These are phyloP conservation scores for Mimumesa dahlbomi DNA, from an alignment of 2,888 invertebrate species.

Conservation along the genomic window DNA sequence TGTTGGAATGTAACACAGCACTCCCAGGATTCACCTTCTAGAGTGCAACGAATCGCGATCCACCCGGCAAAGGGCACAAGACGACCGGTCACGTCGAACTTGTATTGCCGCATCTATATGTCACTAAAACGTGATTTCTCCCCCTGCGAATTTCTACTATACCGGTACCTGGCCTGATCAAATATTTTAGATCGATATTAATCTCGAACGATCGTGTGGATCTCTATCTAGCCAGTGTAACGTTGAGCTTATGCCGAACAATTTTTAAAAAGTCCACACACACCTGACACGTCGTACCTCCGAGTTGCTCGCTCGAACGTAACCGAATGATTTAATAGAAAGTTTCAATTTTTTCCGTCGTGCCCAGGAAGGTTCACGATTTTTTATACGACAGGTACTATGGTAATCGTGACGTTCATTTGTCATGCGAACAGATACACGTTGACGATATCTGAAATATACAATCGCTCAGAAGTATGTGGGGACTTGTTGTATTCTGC, in stretches of 20 bases:
- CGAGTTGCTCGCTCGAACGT: neutral
- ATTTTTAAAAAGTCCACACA: no score
- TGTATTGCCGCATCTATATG: neutral
- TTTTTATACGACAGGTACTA: constrained; percentile 2
- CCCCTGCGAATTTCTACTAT: neutral
- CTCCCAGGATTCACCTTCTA: constrained; percentile 53
- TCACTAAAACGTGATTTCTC: neutral
- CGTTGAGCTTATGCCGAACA: no score
- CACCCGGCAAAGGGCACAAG: constrained; percentile 51
- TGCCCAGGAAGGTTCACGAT: neutral
- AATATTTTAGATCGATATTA: constrained; percentile 11
- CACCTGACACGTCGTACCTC: no score
- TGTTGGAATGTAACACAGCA: constrained; percentile 56
- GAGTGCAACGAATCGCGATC: constrained; percentile 34
- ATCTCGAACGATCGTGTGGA: no score
- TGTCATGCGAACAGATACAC: constrained; percentile 4
- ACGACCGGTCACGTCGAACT: constrained; percentile 48
- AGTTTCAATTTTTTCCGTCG: constrained; percentile 4
- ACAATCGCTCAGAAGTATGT: no score
- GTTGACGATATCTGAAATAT: no score
- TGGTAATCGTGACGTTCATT: constrained; percentile 4
- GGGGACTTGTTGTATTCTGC: no score
- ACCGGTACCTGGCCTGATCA: neutral
- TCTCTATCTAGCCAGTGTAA: no score
- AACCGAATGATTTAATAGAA: constrained; percentile 6